Evolutionary conservation across 2,797 vertebrate genomes (phyloP), one percentile per base, ranked within the genome.

Genomic region (Limosa lapponica): DNA sequence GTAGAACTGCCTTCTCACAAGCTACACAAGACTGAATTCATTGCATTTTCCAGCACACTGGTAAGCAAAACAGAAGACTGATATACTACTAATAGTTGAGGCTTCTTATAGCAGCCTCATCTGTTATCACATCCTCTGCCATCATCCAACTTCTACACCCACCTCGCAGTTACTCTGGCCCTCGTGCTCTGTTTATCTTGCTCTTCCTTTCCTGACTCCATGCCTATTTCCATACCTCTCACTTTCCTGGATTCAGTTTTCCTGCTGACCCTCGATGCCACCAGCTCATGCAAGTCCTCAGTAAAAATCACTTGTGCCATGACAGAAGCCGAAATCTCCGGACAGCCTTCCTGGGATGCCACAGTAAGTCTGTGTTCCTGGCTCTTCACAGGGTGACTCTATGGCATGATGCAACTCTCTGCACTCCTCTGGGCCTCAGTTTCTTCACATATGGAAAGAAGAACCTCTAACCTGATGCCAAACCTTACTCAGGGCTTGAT

Each of bases 91-190:
- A 95, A 96, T 94, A 96, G 92, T 90, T 71, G 46, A 90, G 43
- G 61, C 83, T 96, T 91, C 92, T 94, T 95, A 94, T 92, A 95
- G 93, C 93, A 93, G 52, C 52, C 66, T 93, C 69, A 82, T 96
- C 96, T 96, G 91, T 95, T 94, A 95, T 77, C 92, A 92, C 95
- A 93, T 90, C 80, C 89, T 79, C 92, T 74, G 1, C 95, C 78
- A 48, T 67, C 20, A 5, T 61, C 94, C 96, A 93, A 23, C 65
- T 93, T 83, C 58, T 93, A 64, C 92, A 85, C 91, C 94, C 81
- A 93, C 94, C 81, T 95, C 12, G 0, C 90, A 92, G 81, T 95
- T 95, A 94, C 96, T 93, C 67, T 95, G 71, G 66, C 89, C 87
- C 51, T 91, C 6, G 1, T 87, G 82, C 66, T 95, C 90, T 95